Conservation (phyloP, 1,140 invertebrate species). For the Teleopsis dalmanni region DNA sequence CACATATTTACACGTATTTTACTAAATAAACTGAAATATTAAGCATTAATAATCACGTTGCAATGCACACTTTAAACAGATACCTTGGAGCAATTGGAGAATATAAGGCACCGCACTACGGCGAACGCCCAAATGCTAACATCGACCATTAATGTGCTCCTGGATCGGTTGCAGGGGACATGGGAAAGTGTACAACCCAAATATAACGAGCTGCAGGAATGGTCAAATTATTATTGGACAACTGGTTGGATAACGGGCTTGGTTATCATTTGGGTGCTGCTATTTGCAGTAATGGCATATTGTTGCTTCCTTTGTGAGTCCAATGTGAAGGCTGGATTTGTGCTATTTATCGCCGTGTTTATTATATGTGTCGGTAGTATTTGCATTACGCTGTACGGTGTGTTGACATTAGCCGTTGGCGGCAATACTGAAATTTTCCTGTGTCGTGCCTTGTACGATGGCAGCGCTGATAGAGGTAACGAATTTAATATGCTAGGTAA, state of each 20-base stretch:
- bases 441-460: constrained; percentile 55
- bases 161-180: constrained; percentile 27
- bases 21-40: too few relatives aligned
- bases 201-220: constrained; percentile 30
- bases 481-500: constrained; percentile 50
- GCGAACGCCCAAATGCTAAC: constrained; percentile 38
- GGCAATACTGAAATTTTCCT: constrained; percentile 52
- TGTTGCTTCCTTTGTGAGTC: constrained; percentile 49
- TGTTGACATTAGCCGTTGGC: constrained; percentile 41
- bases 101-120: constrained; percentile 34
- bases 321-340: constrained; percentile 48
- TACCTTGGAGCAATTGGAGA: constrained; percentile 37
- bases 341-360: constrained; percentile 46
- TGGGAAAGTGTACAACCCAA: constrained; percentile 30
- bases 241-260: constrained; percentile 33
- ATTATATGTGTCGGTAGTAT: constrained; percentile 42
- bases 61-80: too few relatives aligned
- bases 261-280: constrained; percentile 34
- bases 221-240: constrained; percentile 33
- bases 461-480: background rate
- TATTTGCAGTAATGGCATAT: constrained; percentile 40
- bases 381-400: constrained; percentile 37
- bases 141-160: constrained; percentile 31
- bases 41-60: too few relatives aligned
- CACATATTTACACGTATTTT: too few relatives aligned